Conservation (phyloP, 2,888 invertebrate species). For the Esperia sulphurella region DNA sequence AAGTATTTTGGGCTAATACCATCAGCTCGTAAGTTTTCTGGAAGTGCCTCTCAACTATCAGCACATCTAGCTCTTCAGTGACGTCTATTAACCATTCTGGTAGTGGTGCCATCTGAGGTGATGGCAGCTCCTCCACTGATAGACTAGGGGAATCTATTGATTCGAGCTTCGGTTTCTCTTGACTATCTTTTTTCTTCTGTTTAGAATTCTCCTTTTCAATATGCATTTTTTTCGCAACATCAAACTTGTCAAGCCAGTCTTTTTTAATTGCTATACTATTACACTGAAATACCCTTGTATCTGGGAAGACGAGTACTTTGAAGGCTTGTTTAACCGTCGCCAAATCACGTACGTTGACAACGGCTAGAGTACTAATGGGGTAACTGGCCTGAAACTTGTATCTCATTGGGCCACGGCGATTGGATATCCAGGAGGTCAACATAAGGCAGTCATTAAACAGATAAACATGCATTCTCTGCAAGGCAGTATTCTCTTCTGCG, state of each 20-base stretch:
- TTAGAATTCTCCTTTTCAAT: slow-evolving; percentile 81
- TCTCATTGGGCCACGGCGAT: slow-evolving; percentile 86
- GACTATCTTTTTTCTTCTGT: slow-evolving; percentile 68
- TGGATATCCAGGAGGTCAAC: slow-evolving; percentile 89
- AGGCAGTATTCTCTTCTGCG: slow-evolving; percentile 89
- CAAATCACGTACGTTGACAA: slow-evolving; percentile 95
- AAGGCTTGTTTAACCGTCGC: slow-evolving; percentile 95
- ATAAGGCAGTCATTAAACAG: slow-evolving; percentile 95
- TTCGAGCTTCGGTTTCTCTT: slow-evolving; percentile 60
- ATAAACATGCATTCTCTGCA: slow-evolving; percentile 94
- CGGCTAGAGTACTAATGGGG: slow-evolving; percentile 92
- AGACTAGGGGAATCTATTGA: slow-evolving; percentile 68
- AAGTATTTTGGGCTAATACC: slow-evolving; percentile 72
- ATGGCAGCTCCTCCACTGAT: slow-evolving; percentile 65
- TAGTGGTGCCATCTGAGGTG: slow-evolving; percentile 56
- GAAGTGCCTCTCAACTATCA: slow-evolving; percentile 96
- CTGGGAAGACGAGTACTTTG: slow-evolving; percentile 95
- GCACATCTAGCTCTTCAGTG: slow-evolving; percentile 96
- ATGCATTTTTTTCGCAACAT: slow-evolving; percentile 91
- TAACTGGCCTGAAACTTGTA: slow-evolving; percentile 92
- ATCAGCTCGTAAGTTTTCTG: slow-evolving; percentile 93
- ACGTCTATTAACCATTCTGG: slow-evolving; percentile 95
- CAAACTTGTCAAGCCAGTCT: slow-evolving; percentile 96
- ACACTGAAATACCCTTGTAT: slow-evolving; percentile 94
- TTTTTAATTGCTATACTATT: slow-evolving; percentile 89